A percentile compares a stretch with the other conserved stretches of the same genome.
Evolutionary conservation across 2,797 vertebrate genomes (phyloP).

Genomic region (Lepus townsendii): DNA sequence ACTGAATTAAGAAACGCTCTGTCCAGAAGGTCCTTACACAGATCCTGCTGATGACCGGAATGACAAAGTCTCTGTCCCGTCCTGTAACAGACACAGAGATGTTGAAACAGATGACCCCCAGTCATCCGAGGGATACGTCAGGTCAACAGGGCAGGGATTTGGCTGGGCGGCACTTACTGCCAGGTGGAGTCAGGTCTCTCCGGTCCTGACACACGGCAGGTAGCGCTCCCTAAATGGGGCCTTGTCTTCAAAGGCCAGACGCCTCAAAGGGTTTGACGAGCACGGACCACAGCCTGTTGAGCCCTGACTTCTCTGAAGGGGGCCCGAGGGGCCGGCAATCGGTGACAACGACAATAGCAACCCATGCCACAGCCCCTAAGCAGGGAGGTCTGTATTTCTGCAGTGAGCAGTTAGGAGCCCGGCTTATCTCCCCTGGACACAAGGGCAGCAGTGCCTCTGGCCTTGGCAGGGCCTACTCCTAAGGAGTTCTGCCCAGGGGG

Average conservation of each 20-base stretch:
- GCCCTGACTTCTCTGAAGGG: not conserved
- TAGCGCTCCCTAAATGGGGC: rapidly evolving
- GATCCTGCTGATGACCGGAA: not conserved
- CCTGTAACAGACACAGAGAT: not conserved
- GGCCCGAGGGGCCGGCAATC: not conserved
- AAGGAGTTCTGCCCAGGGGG: not conserved
- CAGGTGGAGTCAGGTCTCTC: not conserved
- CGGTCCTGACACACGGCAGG: not conserved
- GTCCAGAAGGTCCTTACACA: not conserved
- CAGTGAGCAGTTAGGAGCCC: not conserved
- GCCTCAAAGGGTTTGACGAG: not conserved
- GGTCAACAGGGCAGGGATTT: not conserved
- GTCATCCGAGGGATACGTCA: not conserved
- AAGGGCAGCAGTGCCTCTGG: not conserved
- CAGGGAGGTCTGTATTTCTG: not conserved
- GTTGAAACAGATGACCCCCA: not conserved
- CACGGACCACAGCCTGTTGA: not conserved
- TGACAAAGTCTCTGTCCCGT: not conserved
- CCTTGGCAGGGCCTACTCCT: not conserved
- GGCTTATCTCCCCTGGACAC: not conserved
- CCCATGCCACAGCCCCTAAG: not conserved
- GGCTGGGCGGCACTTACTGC: not conserved
- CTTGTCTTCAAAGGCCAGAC: not conserved
- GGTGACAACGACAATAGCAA: not conserved
- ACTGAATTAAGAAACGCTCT: not conserved